Evolutionary conservation across 2,888 invertebrate genomes (phyloP), one percentile per base, ranked within the genome.

Genomic region (Drosophila mayaguana): DNA sequence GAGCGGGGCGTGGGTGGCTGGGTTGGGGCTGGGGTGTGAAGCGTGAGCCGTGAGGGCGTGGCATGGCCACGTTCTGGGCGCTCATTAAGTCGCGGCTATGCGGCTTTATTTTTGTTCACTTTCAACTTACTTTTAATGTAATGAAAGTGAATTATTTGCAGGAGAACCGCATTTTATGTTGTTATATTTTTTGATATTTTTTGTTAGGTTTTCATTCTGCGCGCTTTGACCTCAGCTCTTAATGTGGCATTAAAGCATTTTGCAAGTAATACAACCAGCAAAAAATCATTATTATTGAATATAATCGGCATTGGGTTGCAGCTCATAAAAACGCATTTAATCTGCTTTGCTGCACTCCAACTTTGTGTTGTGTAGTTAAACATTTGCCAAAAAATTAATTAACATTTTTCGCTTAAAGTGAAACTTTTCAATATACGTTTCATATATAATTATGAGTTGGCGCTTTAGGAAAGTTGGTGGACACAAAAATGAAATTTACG

Each of bases 81-180:
- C 84, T 85, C 84, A 85, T 85, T 88, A 83, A 81, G 84, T 87
- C 88, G 84, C 79, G 84, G 84, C 79, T 65, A 74, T 80, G 75
- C 78, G 72, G 78, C 86, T 78, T 83, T 84, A 70, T 80, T 87
- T 77, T 75, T 69, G 63, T 78, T 75, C 54, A 45, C 62, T 79
- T 67, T 79, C 34, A 63, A 51, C 57, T 70, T 61, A 60, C 65
- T 61, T 61, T 66, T 78, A 66, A 43, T 70, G 28, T 55, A 63
- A 79, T 63, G 62, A 78, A 79, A 78, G 76, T 78, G 72, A 80
- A 72, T 78, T 78, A 69, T 76, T 64, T 56, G 50, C 28, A 42
- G 69, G 63, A 75, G 50, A 59, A 51, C 38, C 48, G 40, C 46
- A 59, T 63, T 65, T 72, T 75, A 57, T 68, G 75, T 72, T 45